phyloP scores from a whole-genome alignment of 2,797 vertebrate genomes.

The Acomys russatus region DNA sequence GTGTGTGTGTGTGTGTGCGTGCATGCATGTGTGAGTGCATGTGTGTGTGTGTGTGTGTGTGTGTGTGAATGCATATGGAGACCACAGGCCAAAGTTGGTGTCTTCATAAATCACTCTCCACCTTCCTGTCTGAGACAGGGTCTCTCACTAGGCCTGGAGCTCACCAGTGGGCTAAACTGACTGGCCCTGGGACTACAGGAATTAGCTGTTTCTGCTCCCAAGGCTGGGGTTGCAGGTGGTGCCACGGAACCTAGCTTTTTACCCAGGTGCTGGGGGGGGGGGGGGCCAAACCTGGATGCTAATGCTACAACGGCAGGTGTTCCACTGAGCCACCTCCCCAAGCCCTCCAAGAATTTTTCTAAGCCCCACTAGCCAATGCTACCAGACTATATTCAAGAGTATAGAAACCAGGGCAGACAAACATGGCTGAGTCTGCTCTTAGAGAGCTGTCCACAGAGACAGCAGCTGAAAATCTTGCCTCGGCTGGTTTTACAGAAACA shows the following conservation, averaged over 20 bases:
- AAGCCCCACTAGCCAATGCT: constrained; percentile 64
- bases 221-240: background rate
- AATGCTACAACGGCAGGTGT: background rate
- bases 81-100: background rate
- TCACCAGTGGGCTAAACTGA: background rate
- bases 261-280: no score
- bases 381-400: constrained; percentile 27
- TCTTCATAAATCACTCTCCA: background rate
- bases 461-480: background rate
- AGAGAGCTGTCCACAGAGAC: background rate
- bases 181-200: background rate
- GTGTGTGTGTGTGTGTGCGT: background rate
- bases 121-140: background rate
- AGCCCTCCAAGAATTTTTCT: background rate
- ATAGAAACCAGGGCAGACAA: background rate
- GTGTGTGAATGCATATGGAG: background rate
- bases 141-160: background rate
- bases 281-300: background rate
- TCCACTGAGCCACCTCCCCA: background rate
- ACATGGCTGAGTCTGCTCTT: constrained; percentile 29
- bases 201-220: background rate
- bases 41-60: background rate
- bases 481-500: constrained; percentile 53
- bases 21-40: background rate
- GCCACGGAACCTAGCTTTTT: background rate